Base-by-base conservation (phyloP, 2,888 invertebrate species). In the Tenthredo amoena region DNA sequence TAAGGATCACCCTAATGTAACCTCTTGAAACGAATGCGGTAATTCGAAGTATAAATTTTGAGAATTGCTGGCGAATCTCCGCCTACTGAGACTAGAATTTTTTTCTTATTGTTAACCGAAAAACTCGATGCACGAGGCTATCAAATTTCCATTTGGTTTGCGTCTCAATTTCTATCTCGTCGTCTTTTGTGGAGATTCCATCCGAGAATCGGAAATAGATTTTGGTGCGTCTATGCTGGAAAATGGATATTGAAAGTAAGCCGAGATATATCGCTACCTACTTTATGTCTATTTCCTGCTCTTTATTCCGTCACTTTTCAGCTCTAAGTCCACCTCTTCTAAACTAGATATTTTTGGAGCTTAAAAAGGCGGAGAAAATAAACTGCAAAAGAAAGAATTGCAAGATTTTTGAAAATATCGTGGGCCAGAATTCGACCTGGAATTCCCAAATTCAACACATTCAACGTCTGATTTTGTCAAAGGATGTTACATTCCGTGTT, bases 101-200 rank as follows among this genome's bases (percentile, higher is more conserved):
- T 55, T 21, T 6, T 72, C 72, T 40, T 7, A 50, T 55, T 5
- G 71, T 76, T 26, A 55, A 77, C 50, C 50, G 47, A 77, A 77
- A 47, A 77, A 77, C 18, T 31, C 55, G 34, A 77, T 50, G 18
- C 50, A 77, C n/a, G 81, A 62, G 31, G 37, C 40, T 81, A 81
- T 81, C 62, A 18, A 81, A 81, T 62, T 62, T 81, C 58, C 58
- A 81, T 81, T 58, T 62, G 21, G 62, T 62, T 62, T 62, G 21
- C 21, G 62, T 40, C 40, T 81, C 26, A 40, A 21, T 40, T 40
- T 81, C 12, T 58, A 81, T 62, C 58, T 81, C 81, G 81, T 40
- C 15, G 81, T 62, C 81, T 26, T 31, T n/a, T 55, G 50, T n/a
- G n/a, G 40, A 81, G 81, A 40, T 40, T 10, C 40, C 43, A 7